Percentiles rank a stretch among this genome's conserved stretches.
Conservation (phyloP, 2,113 vertebrate species). For the Triplophysa siluroides region DNA sequence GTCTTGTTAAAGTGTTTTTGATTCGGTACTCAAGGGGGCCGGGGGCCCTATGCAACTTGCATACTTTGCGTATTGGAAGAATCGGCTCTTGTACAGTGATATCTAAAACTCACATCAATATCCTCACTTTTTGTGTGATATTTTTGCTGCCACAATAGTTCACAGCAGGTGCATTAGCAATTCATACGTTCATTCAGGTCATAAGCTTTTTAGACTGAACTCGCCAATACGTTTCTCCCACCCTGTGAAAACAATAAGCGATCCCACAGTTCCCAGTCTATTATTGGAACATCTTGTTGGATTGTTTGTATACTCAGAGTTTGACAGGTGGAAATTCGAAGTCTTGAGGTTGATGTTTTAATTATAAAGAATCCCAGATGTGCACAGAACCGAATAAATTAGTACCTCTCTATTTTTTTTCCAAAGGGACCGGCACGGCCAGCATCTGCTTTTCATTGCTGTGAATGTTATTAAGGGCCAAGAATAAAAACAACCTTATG, state of each 20-base stretch:
- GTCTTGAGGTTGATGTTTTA: conserved; percentile 97
- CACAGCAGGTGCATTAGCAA: no score
- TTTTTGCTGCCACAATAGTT: no score
- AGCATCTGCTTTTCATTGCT: conserved; percentile 99
- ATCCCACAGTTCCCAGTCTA: conserved; percentile 61
- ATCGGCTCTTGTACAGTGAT: no score
- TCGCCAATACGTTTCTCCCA: no score
- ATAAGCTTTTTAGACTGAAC: no score
- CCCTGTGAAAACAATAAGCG: conserved; percentile 25
- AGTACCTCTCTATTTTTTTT: conserved; percentile 98
- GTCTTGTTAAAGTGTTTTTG: no score
- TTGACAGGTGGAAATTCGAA: conserved; percentile 99
- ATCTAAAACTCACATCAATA: no score
- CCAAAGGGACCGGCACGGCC: conserved; percentile 92
- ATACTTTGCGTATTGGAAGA: no score
- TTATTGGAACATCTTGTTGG: conserved; percentile 94
- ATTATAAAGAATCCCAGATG: conserved; percentile 99
- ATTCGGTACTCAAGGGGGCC: no score
- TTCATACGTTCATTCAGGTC: no score
- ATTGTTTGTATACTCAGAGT: conserved; percentile 95
- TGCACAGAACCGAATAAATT: conserved; percentile 92
- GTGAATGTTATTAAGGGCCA: conserved; percentile 97
- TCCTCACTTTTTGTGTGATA: no score
- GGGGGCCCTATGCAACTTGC: no score
- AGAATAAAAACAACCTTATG: conserved; percentile 87